Base-by-base conservation (phyloP, 2,888 invertebrate genomes). In the Diplolepis rosae region DNA sequence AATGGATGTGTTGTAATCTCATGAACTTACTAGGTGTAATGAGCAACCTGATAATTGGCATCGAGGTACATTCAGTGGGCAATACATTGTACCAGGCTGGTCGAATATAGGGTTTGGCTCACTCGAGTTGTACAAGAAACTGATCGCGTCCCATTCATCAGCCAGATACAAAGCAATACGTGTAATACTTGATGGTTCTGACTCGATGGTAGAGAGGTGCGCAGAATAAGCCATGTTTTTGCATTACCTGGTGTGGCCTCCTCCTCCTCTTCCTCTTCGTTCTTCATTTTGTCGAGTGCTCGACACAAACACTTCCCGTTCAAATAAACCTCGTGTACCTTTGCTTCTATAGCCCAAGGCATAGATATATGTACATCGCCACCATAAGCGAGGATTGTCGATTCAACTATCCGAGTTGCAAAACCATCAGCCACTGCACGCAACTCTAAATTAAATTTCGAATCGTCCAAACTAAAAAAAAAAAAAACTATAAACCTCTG, bases 31-130 rank as follows among this genome's bases (percentile, higher is more conserved):
- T 68, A 71, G 77, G 69, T 66, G 73, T 76, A 80, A 82, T 77
- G 81, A 77, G 78, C 77, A 76, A 71, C 74, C 72, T 73, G 77
- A 79, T 81, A 80, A 82, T 82, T 80, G 80, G 77, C 72, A 74
- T 78, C 73, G 74, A 73, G 73, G 70, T 74, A 72, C 74, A 67
- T 72, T 75, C 69, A 72, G 69, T 15, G 69, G 56, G 71, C 72
- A 70, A 54, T 54, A 54, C 56, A 22, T 42, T 61, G 7, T 39
- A 22, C 22, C n/a, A 61, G 39, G 39, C 9, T 27, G 35, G 39
- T 61, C 39, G 61, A 61, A 61, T 61, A 61, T 61, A 5, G 61
- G 24, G 35, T 35, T 61, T 24, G 39, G 61, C 32, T 61, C 24
- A 61, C 39, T 39, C 24, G 39, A 39, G 22, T 61, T n/a, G 39